Conservation (phyloP, 2,113 vertebrate species). For the Phasianus colchicus region DNA sequence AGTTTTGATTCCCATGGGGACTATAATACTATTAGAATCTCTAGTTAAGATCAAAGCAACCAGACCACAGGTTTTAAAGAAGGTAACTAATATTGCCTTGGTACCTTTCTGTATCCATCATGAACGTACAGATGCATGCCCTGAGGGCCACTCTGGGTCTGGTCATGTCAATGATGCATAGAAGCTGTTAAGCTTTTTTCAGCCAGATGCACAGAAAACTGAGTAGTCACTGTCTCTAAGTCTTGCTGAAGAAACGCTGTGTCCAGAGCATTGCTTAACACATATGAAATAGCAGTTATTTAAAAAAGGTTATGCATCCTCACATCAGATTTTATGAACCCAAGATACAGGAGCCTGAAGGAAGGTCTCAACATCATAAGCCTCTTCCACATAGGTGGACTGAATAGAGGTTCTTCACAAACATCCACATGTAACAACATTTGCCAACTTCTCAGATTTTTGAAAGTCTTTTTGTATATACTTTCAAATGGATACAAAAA, state of each 20-base stretch:
- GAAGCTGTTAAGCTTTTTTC: slow-evolving; percentile 5
- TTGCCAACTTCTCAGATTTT: neutral
- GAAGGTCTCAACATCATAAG: neutral
- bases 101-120: neutral
- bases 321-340: neutral
- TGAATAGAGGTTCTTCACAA: neutral
- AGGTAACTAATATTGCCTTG: neutral
- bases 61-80: neutral
- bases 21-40: neutral
- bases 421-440: neutral
- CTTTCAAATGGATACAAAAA: neutral
- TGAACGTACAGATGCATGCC: neutral
- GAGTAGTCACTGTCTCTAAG: neutral
- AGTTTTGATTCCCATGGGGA: neutral
- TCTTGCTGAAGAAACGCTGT: neutral
- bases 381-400: rapidly evolving
- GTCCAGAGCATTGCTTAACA: neutral
- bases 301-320: neutral
- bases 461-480: neutral
- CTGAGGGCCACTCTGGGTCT: neutral
- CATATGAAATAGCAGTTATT: neutral
- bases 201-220: neutral
- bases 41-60: neutral
- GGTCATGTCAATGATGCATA: neutral
- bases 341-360: neutral